These are phyloP conservation scores for Phoxinus phoxinus DNA, from an alignment of 2,113 vertebrate genomes.

Conservation along the genomic window DNA sequence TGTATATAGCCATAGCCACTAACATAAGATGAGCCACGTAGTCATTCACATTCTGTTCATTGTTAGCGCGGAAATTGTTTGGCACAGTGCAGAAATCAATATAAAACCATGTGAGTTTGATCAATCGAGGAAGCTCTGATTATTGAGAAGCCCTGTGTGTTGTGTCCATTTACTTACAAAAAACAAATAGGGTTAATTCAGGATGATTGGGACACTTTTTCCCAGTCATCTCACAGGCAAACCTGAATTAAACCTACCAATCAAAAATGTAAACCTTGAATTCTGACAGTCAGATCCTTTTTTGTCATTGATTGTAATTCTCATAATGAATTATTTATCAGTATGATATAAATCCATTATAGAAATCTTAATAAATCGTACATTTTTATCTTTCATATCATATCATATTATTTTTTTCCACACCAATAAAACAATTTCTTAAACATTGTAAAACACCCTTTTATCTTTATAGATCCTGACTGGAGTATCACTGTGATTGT, in stretches of 20 bases:
- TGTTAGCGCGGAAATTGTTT: slow-evolving; percentile 13
- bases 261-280: background rate
- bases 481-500: background rate
- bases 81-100: slow-evolving; percentile 29
- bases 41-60: background rate
- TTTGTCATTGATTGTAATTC: background rate
- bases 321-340: background rate
- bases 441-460: background rate
- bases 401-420: background rate
- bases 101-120: slow-evolving; percentile 28
- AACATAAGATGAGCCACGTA: background rate
- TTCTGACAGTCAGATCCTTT: background rate
- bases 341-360: background rate
- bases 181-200: background rate
- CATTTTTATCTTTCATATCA: background rate
- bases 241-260: too few relatives aligned
- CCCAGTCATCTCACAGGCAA: too few relatives aligned
- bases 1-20: background rate
- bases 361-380: background rate
- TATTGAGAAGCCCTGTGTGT: background rate
- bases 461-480: slow-evolving; percentile 13
- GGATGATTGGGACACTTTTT: too few relatives aligned
- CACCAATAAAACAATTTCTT: background rate
- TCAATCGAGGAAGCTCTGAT: slow-evolving; percentile 20
- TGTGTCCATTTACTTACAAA: slow-evolving; percentile 10